phyloP scores from a whole-genome alignment of 2,113 vertebrate species.

The Bubo blakistoni region DNA sequence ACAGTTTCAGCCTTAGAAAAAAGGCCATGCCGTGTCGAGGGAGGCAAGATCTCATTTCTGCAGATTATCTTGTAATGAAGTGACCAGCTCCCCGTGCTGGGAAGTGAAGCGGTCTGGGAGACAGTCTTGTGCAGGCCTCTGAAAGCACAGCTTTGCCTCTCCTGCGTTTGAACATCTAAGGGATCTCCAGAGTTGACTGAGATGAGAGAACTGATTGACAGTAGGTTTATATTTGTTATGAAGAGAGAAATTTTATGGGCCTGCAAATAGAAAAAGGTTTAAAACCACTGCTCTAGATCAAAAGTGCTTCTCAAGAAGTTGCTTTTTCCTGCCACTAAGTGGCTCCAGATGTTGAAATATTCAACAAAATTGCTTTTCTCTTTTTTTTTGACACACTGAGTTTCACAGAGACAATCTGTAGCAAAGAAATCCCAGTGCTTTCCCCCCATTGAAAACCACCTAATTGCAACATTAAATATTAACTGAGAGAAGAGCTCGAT shows the following conservation, averaged over 20 bases:
- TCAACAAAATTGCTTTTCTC: conserved; percentile 53
- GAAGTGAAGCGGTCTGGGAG: background rate
- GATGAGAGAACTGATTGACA: background rate
- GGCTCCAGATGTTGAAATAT: conserved; percentile 74
- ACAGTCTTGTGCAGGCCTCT: background rate
- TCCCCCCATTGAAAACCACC: background rate
- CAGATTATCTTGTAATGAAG: background rate
- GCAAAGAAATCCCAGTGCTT: background rate
- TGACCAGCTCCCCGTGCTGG: background rate
- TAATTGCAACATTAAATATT: conserved; percentile 54
- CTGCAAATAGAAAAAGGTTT: conserved; percentile 26
- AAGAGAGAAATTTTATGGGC: background rate
- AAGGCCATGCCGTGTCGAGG: rapidly evolving
- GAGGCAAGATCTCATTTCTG: background rate
- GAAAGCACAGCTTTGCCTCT: background rate
- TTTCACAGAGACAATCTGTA: conserved; percentile 42
- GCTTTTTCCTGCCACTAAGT: conserved; percentile 67
- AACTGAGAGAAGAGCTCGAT: background rate
- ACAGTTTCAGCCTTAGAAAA: background rate
- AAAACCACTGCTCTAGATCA: conserved; percentile 12
- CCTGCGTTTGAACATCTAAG: background rate
- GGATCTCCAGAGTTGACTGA: background rate
- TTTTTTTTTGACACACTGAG: background rate
- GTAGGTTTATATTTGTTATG: background rate
- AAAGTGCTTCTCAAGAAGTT: conserved; percentile 54